Percentiles rank a stretch among this genome's conserved stretches.
Evolutionary conservation across 2,797 vertebrate genomes (phyloP).

Genomic region (Odontamblyopus rebecca): DNA sequence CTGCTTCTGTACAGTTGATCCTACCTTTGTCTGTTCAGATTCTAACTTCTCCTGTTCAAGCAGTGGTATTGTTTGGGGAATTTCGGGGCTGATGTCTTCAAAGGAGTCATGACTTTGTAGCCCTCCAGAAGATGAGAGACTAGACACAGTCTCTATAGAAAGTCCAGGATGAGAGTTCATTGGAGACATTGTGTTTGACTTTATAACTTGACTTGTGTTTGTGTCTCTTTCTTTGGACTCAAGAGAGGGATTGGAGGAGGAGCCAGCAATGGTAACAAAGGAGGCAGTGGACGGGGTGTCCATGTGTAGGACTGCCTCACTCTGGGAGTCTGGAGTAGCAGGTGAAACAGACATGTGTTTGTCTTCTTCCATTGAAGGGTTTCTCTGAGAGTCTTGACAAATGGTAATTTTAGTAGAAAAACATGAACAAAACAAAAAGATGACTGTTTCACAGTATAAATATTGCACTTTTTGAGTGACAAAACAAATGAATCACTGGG

Average conservation of each 20-base stretch:
- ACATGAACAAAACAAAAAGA: not conserved
- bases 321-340: not conserved
- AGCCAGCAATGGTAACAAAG: constrained; percentile 53
- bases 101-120: constrained; percentile 9
- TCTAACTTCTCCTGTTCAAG: not conserved
- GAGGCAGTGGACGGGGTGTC: constrained; percentile 37
- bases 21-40: not conserved
- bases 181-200: not conserved
- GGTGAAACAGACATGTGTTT: not conserved
- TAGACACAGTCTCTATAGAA: constrained; percentile 5
- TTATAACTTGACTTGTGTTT: not conserved
- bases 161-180: not conserved
- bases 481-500: not conserved
- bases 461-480: not conserved
- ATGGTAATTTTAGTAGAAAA: not conserved
- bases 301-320: not conserved
- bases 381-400: not conserved
- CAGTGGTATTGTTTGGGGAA: constrained; percentile 7
- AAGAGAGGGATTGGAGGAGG: constrained; percentile 10
- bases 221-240: not conserved
- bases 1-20: constrained; percentile 77
- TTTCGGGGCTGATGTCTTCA: constrained; percentile 37
- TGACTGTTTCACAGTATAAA: not conserved
- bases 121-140: not conserved
- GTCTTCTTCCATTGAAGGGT: constrained; percentile 10